Conservation (phyloP, 2,797 vertebrate genomes). For the Etheostoma perlongum region DNA sequence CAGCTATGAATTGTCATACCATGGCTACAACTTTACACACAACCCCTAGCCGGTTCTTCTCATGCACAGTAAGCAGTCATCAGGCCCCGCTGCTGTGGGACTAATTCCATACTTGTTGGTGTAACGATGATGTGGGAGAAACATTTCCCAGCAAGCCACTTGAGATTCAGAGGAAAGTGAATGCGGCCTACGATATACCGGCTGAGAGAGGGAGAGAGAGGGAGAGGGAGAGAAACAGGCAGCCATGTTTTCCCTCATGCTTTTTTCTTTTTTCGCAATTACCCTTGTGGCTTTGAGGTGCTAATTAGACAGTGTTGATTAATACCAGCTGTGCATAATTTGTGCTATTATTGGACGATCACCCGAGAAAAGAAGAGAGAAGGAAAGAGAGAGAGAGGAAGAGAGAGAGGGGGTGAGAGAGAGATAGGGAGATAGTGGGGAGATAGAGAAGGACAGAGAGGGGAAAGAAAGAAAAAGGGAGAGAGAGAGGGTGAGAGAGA, state of each 20-base stretch:
- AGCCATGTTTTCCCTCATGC: constrained; percentile 39
- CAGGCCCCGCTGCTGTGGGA: neutral
- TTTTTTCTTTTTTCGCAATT: constrained; percentile 49
- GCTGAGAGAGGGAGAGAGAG: constrained; percentile 12
- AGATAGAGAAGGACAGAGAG: neutral
- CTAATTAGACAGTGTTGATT: constrained; percentile 78
- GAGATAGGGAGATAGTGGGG: neutral
- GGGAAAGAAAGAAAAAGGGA: too few species aligned
- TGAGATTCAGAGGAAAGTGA: constrained; percentile 12
- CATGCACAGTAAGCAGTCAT: neutral
- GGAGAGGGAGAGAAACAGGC: constrained; percentile 10
- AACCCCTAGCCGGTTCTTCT: neutral
- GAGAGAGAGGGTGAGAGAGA: neutral
- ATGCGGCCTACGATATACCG: neutral
- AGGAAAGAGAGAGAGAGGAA: too few species aligned
- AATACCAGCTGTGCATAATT: constrained; percentile 75
- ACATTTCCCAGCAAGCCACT: constrained; percentile 4
- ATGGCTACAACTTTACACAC: neutral
- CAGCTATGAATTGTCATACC: neutral
- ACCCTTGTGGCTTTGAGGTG: constrained; percentile 72
- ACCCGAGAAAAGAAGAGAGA: constrained; percentile 34
- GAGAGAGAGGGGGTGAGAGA: neutral
- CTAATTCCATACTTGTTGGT: constrained; percentile 5
- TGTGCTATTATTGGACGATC: constrained; percentile 72
- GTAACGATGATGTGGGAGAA: constrained; percentile 4